Evolutionary conservation across 2,113 vertebrate species (phyloP).

Genomic region (Agapornis roseicollis): DNA sequence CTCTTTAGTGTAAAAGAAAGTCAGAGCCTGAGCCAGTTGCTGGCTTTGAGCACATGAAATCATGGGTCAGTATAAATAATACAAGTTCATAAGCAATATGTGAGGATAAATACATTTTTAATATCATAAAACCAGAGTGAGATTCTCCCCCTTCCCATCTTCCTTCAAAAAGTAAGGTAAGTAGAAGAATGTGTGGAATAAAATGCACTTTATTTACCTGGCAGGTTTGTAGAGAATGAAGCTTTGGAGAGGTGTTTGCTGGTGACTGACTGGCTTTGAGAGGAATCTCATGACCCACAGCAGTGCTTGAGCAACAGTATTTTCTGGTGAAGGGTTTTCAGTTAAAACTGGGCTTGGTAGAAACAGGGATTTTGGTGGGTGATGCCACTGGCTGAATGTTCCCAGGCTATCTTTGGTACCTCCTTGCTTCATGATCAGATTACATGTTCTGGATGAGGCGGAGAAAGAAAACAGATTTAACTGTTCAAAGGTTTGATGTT

Average conservation of each 20-base stretch:
- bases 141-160: neutral
- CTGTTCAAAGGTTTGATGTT: neutral
- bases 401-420: neutral
- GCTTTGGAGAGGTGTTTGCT: neutral
- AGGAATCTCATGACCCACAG: neutral
- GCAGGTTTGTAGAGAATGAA: neutral
- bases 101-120: neutral
- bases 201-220: neutral
- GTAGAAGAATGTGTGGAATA: fast-evolving
- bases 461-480: neutral
- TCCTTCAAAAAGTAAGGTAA: neutral
- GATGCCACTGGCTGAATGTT: neutral
- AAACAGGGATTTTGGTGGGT: neutral
- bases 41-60: neutral
- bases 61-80: fast-evolving
- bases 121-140: fast-evolving
- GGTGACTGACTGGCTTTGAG: neutral
- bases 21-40: neutral
- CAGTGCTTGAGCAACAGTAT: neutral
- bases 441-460: neutral
- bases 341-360: neutral
- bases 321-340: neutral
- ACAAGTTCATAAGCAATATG: neutral
- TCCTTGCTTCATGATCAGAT: neutral
- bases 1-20: neutral